These are phyloP conservation scores for Babyrousa celebensis DNA, from an alignment of 2,797 vertebrate genomes.

Conservation along the genomic window DNA sequence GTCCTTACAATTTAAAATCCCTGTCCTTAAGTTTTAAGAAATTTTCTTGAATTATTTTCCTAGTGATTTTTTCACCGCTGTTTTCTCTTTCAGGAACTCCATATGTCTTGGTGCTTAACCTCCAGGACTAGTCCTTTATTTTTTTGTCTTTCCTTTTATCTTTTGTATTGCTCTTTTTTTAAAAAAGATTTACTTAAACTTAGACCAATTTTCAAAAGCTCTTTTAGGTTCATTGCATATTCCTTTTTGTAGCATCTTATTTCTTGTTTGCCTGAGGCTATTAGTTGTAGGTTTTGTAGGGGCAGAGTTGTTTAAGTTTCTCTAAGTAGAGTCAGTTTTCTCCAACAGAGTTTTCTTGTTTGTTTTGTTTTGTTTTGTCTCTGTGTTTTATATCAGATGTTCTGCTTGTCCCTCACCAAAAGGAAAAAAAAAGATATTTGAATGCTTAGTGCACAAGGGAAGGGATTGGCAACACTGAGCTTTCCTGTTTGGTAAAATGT, in stretches of 20 bases:
- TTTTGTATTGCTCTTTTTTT: neutral
- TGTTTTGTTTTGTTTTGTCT: neutral
- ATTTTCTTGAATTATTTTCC: constrained; percentile 5
- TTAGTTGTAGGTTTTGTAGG: neutral
- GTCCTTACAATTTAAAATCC: neutral
- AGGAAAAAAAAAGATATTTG: neutral
- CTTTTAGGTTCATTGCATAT: neutral
- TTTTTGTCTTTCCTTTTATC: neutral
- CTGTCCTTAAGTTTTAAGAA: neutral
- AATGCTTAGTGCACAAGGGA: neutral
- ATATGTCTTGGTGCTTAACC: neutral
- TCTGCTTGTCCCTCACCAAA: neutral
- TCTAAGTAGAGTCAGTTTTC: neutral
- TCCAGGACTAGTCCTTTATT: neutral
- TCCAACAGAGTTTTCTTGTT: constrained; percentile 7
- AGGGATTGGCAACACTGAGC: neutral
- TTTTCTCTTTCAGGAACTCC: constrained; percentile 13
- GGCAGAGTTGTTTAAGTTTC: neutral
- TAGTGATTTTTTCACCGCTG: neutral
- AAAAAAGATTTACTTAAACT: constrained; percentile 51
- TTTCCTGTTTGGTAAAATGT: neutral
- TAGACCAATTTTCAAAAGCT: neutral
- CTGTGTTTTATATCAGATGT: constrained; percentile 27
- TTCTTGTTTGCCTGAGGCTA: constrained; percentile 21
- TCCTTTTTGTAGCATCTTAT: neutral